These are phyloP conservation scores for Eudyptes chrysolophus DNA, from an alignment of 2,113 vertebrate species.

Conservation along the genomic window DNA sequence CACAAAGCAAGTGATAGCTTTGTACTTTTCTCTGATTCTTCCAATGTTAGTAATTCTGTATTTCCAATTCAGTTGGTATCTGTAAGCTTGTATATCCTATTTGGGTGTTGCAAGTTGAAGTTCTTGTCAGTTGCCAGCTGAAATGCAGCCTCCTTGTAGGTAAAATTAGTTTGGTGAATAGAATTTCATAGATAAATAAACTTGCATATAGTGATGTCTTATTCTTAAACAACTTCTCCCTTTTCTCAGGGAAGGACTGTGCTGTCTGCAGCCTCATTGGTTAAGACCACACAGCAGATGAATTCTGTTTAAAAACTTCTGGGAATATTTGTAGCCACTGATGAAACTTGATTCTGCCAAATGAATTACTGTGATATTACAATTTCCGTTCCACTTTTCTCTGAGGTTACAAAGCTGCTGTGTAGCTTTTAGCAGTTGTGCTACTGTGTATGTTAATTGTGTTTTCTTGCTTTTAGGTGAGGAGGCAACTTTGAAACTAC, in stretches of 20 bases:
- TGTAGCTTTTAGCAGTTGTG: background rate
- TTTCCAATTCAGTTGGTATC: background rate
- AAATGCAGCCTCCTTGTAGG: background rate
- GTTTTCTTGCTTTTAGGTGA: background rate
- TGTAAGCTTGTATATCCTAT: background rate
- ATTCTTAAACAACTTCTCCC: background rate
- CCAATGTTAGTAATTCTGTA: background rate
- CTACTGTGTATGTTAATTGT: background rate
- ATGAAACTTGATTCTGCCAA: slow-evolving; percentile 75
- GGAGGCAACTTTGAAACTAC: background rate
- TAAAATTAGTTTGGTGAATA: background rate
- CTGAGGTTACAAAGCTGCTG: slow-evolving; percentile 61
- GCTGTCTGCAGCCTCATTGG: background rate
- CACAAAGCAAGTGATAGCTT: background rate
- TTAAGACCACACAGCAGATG: background rate
- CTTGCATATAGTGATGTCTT: background rate
- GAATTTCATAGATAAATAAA: background rate
- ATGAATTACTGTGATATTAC: slow-evolving; percentile 67
- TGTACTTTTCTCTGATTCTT: background rate
- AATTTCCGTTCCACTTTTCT: slow-evolving; percentile 49
- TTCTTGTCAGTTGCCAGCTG: background rate
- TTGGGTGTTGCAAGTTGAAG: background rate
- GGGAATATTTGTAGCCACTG: slow-evolving; percentile 52
- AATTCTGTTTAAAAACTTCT: background rate
- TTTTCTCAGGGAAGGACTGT: background rate